Evolutionary conservation across 1,140 invertebrate species (phyloP), one percentile per base, ranked within the genome.

Genomic region (Cherax destructor): DNA sequence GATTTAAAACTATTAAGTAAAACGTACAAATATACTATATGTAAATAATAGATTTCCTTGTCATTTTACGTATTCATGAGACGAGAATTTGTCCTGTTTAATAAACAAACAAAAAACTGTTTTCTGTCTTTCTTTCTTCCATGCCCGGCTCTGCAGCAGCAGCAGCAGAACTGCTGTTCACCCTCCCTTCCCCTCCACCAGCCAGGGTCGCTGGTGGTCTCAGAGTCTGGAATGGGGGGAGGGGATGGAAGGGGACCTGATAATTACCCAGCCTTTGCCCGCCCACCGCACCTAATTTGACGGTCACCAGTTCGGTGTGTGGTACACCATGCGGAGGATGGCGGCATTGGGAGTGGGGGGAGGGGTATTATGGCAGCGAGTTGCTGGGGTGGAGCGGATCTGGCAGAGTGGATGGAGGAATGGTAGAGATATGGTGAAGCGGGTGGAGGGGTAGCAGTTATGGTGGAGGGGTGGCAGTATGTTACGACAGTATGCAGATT

Each of bases 231-330:
- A 10, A 16, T 0, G 30, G 30, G 30, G 30, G 30, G 30, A 41
- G 30, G 30, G 30, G 30, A n/a, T n/a, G n/a, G n/a, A n/a, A 41
- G 30, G 30, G 30, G 30, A 41, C 30, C 30, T 69, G 13, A 69
- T 69, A 69, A 69, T 69, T 69, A 69, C 65, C 65, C 5, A 18
- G 65, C 65, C 21, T 18, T 69, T 13, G 65, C 13, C 65, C 18
- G 65, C 65, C 65, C 65, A 69, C 65, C 65, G 65, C 65, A 69
- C 13, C 65, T 69, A 69, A 69, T 69, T 69, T 69, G 65, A 16
- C 65, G 65, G 21, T 21, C 65, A 69, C 13, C 65, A 21, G 21
- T 21, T 69, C 13, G 13, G 65, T 69, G 65, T 59, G 56, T 59
- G 56, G 9, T 41, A 41, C 30, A 41, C 30, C 30, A 41, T 41